Evolutionary conservation across 2,888 invertebrate species (phyloP).

Genomic region (Tetrapedia diversipes): DNA sequence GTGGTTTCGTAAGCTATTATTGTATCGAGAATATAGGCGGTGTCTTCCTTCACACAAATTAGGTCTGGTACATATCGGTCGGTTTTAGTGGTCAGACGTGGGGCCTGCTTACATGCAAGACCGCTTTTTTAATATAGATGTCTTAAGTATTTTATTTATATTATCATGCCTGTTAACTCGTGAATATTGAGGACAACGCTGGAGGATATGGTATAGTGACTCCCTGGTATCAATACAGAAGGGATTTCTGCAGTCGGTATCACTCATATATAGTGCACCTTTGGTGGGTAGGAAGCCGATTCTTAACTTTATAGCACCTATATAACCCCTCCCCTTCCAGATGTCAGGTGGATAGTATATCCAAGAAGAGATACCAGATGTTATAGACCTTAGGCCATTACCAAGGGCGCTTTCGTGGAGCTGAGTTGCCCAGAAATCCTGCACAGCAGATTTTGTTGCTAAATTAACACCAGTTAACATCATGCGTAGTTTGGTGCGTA

Average conservation of each 20-base stretch:
- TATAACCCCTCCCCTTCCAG: slow-evolving; percentile 18
- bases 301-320: slow-evolving; percentile 1
- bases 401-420: neutral
- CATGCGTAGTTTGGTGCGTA: neutral
- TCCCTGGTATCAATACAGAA: neutral
- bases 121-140: neutral
- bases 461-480: neutral
- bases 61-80: neutral
- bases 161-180: too few relatives aligned
- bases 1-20: slow-evolving; percentile 1
- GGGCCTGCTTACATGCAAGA: neutral
- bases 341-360: slow-evolving; percentile 8
- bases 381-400: neutral
- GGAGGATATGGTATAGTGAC: slow-evolving; percentile 1
- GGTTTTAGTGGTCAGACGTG: neutral
- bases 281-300: slow-evolving; percentile 7
- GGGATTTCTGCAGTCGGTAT: neutral
- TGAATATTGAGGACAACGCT: slow-evolving; percentile 13
- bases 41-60: neutral
- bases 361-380: neutral
- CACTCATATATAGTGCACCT: slow-evolving; percentile 2
- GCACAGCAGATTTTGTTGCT: neutral
- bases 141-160: slow-evolving; percentile 2
- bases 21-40: slow-evolving; percentile 8
- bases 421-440: neutral